These are phyloP conservation scores for Brachyhypopomus gauderio DNA, from an alignment of 2,113 vertebrate species.

Conservation along the genomic window DNA sequence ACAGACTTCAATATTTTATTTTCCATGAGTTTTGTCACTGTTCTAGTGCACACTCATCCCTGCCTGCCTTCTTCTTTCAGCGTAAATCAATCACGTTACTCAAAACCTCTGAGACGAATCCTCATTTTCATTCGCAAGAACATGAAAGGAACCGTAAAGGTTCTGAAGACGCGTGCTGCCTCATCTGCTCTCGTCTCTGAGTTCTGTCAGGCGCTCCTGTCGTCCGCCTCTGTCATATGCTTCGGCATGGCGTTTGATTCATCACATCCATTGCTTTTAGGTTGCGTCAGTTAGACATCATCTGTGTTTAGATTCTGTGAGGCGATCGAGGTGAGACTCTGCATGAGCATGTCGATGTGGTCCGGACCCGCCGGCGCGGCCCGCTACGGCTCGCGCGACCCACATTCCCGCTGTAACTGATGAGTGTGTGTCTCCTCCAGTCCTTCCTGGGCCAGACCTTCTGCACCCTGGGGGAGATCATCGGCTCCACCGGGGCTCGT, in stretches of 20 bases:
- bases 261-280: constrained; percentile 52
- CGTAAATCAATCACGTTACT: background rate
- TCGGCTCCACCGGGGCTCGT: constrained; percentile 74
- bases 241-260: constrained; percentile 44
- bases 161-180: background rate
- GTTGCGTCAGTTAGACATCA: constrained; percentile 54
- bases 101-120: background rate
- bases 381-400: constrained; percentile 34
- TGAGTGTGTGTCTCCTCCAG: constrained; percentile 53
- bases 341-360: constrained; percentile 30
- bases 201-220: constrained; percentile 13
- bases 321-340: constrained; percentile 45
- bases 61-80: background rate
- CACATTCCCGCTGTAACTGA: constrained; percentile 31
- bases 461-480: constrained; percentile 80
- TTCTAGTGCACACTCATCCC: background rate
- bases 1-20: background rate
- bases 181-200: constrained; percentile 18
- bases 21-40: background rate
- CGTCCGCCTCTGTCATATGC: constrained; percentile 27
- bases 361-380: constrained; percentile 43
- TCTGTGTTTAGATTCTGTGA: constrained; percentile 47
- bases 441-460: constrained; percentile 81
- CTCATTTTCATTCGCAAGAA: constrained; percentile 12
- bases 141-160: constrained; percentile 25